Evolutionary conservation across 2,797 vertebrate genomes (phyloP).

Genomic region (Emys orbicularis): DNA sequence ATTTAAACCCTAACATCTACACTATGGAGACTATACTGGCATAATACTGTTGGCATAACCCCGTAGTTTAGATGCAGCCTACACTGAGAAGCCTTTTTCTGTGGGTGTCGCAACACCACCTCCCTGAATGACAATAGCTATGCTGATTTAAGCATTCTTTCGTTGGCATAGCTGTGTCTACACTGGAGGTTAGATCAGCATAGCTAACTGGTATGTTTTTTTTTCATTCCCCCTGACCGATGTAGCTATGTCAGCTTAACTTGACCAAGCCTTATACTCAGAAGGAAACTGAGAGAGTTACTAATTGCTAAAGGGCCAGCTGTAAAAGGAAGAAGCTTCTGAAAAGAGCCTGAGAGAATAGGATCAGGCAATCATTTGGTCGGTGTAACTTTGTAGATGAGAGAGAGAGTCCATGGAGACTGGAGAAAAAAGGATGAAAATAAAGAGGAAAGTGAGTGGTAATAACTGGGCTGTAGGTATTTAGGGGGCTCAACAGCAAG

Average conservation of each 20-base stretch:
- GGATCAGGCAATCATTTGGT: not conserved
- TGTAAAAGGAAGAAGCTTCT: not conserved
- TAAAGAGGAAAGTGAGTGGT: not conserved
- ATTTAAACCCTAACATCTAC: not conserved
- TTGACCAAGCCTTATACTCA: not conserved
- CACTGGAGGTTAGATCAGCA: not conserved
- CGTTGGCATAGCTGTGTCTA: not conserved
- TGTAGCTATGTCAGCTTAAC: not conserved
- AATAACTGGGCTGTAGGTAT: not conserved
- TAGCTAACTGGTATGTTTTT: not conserved
- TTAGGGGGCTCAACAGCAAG: not conserved
- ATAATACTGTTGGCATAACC: not conserved
- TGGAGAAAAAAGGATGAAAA: not conserved
- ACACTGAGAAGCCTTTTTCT: not conserved
- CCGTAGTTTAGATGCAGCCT: not conserved
- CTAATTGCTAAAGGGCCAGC: accelerated
- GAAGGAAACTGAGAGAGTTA: not conserved
- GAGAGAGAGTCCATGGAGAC: not conserved
- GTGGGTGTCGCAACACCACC: not conserved
- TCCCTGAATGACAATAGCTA: not conserved
- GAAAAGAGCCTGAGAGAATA: not conserved
- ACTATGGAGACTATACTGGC: not conserved
- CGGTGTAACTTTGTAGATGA: not conserved
- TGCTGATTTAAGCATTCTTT: not conserved
- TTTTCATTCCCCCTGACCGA: not conserved